phyloP scores from a whole-genome alignment of 2,113 vertebrate species.

The Reinhardtius hippoglossoides region DNA sequence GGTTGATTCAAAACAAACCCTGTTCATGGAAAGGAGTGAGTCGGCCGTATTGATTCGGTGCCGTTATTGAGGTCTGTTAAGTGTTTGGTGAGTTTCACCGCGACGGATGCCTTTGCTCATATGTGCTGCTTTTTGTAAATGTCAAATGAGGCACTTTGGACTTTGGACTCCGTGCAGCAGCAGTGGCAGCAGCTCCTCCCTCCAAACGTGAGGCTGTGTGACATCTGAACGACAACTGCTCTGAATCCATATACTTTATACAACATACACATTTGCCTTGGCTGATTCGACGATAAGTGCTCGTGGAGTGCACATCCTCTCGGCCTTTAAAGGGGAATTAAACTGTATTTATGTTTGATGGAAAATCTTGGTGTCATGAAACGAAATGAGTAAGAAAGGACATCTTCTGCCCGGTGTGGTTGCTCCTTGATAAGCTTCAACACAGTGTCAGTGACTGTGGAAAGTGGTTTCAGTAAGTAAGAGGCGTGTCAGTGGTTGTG shows the following conservation, averaged over 20 bases:
- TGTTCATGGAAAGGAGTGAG: slow-evolving; percentile 61
- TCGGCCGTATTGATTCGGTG: slow-evolving; percentile 52
- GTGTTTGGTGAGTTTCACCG: slow-evolving; percentile 34
- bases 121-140: slow-evolving; percentile 50
- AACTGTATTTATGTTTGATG: slow-evolving; percentile 10
- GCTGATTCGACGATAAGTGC: not conserved
- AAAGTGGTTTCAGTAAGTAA: too few relatives aligned
- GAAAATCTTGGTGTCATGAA: not conserved
- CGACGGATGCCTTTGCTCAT: slow-evolving; percentile 43
- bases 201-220: slow-evolving; percentile 11
- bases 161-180: slow-evolving; percentile 23
- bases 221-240: slow-evolving; percentile 16
- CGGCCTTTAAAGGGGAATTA: slow-evolving; percentile 7
- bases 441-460: not conserved
- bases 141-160: slow-evolving; percentile 43
- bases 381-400: not conserved
- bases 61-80: slow-evolving; percentile 48
- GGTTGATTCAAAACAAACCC: slow-evolving; percentile 62
- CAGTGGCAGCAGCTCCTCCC: slow-evolving; percentile 23
- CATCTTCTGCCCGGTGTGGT: not conserved
- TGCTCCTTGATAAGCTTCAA: not conserved
- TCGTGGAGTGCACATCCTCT: too few relatives aligned
- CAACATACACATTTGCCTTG: slow-evolving; percentile 1
- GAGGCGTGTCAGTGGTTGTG: too few relatives aligned
- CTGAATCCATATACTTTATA: not conserved